Conservation (phyloP, 2,113 vertebrate genomes). For the Myrmecophaga tridactyla region DNA sequence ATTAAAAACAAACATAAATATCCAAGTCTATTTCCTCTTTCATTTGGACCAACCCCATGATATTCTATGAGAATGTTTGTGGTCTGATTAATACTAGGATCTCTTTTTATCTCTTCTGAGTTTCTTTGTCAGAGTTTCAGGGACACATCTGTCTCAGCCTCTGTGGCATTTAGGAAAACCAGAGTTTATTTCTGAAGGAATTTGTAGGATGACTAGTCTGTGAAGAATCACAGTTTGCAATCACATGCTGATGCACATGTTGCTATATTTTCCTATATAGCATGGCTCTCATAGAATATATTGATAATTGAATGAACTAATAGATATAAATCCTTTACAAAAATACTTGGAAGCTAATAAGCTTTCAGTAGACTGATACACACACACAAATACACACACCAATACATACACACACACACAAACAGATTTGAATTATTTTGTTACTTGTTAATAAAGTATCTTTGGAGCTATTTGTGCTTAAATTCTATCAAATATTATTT, state of each 20-base stretch:
- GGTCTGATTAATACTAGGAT: background rate
- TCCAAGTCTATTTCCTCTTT: background rate
- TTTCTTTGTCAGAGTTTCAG: background rate
- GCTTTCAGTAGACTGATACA: background rate
- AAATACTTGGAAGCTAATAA: background rate
- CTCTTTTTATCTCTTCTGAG: background rate
- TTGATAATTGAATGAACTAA: background rate
- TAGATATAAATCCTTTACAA: background rate
- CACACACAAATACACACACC: background rate
- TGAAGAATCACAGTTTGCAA: background rate
- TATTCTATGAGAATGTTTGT: background rate
- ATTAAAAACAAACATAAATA: background rate
- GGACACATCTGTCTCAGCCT: background rate
- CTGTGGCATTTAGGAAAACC: background rate
- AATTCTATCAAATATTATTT: background rate
- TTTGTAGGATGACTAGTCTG: background rate
- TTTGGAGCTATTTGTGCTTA: background rate
- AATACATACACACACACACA: too few species aligned
- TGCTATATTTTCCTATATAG: background rate
- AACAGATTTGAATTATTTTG: background rate
- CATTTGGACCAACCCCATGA: background rate
- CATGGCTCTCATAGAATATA: background rate
- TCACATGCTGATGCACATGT: background rate
- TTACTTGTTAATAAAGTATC: background rate
- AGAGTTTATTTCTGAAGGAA: background rate